Conservation (phyloP, 1,140 invertebrate species). For the Caenorhabditis briggsae region DNA sequence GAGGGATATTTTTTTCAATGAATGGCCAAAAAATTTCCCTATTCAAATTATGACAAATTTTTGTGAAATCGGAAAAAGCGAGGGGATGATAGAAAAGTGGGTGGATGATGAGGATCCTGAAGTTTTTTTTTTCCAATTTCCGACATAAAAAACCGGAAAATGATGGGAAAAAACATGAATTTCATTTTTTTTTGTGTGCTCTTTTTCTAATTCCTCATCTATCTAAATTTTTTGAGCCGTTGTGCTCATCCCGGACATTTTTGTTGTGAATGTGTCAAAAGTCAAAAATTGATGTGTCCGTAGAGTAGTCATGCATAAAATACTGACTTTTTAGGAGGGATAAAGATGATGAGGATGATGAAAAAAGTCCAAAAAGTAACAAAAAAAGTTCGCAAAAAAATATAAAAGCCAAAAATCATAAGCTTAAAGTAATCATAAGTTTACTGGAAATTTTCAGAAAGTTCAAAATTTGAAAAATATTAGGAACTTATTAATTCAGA, state of each 20-base stretch:
- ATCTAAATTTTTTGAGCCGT: no score
- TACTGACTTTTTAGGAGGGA: neutral
- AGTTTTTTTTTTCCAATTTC: neutral
- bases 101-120: neutral
- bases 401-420: no score
- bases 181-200: neutral
- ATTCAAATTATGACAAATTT: no score
- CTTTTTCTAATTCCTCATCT: neutral
- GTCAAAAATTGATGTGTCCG: constrained; percentile 43
- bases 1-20: no score
- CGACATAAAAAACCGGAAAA: neutral
- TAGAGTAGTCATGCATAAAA: constrained; percentile 17
- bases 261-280: constrained; percentile 34
- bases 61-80: neutral
- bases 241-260: neutral
- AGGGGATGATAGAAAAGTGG: neutral
- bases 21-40: no score
- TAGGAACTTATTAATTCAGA: no score
- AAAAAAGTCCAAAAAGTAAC: constrained; percentile 5
- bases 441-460: no score
- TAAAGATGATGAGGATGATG: neutral
- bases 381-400: no score
- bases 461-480: no score
- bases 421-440: no score
- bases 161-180: neutral